phyloP scores from a whole-genome alignment of 2,797 vertebrate species.

The Borostomias antarcticus region DNA sequence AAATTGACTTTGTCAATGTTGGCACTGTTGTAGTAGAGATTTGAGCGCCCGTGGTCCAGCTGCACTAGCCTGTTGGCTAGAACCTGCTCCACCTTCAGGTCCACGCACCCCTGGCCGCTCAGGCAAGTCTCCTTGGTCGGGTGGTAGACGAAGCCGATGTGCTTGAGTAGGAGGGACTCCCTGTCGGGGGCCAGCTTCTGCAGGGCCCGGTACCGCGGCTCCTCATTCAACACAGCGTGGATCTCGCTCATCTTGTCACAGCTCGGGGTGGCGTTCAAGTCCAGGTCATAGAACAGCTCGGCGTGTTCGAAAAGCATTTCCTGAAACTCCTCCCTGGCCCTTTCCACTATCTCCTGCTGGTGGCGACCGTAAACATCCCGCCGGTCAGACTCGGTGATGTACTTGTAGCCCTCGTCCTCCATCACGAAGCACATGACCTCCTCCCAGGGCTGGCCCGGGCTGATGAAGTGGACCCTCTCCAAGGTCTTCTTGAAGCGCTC shows the following conservation, averaged over 20 bases:
- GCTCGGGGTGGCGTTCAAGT: slow-evolving; percentile 97
- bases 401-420: slow-evolving; percentile 97
- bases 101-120: slow-evolving; percentile 94
- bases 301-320: slow-evolving; percentile 99
- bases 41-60: slow-evolving; percentile 88
- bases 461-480: slow-evolving; percentile 95
- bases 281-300: slow-evolving; percentile 98
- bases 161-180: slow-evolving; percentile 96
- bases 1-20: slow-evolving; percentile 97
- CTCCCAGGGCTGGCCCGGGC: slow-evolving; percentile 95
- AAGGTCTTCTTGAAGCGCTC: slow-evolving; percentile 98
- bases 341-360: slow-evolving; percentile 98
- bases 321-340: slow-evolving; percentile 99
- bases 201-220: slow-evolving; percentile 96
- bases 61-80: slow-evolving; percentile 92
- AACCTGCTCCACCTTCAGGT: slow-evolving; percentile 96
- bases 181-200: slow-evolving; percentile 98
- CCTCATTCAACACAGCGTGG: slow-evolving; percentile 94
- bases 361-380: slow-evolving; percentile 95
- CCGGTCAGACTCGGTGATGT: slow-evolving; percentile 93
- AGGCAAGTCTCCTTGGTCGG: slow-evolving; percentile 99
- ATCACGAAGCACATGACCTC: slow-evolving; percentile 98
- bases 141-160: slow-evolving; percentile 99
- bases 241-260: slow-evolving; percentile 99
- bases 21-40: slow-evolving; percentile 92